Percentiles rank a stretch among this genome's conserved stretches.
Conservation (phyloP, 92 coral and sea anemone species). For the Zoanthus solanderi region DNA sequence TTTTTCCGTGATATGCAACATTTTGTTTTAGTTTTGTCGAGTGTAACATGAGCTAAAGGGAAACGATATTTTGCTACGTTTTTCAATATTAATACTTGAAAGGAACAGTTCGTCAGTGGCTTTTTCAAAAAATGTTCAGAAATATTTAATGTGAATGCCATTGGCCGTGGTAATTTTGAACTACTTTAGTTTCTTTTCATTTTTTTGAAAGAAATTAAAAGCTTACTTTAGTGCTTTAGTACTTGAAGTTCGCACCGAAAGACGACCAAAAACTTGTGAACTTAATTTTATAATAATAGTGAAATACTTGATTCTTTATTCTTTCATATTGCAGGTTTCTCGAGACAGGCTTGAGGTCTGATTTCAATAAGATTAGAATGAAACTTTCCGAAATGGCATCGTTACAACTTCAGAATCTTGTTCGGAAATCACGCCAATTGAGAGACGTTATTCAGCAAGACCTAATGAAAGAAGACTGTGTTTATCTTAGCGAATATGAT, state of each 20-base stretch:
- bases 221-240: background rate
- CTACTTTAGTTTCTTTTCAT: background rate
- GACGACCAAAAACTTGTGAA: background rate
- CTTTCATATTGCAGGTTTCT: slow-evolving; percentile 75
- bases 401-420: slow-evolving; percentile 87
- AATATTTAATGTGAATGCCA: background rate
- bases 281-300: background rate
- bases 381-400: slow-evolving; percentile 95
- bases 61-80: slow-evolving; percentile 34
- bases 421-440: slow-evolving; percentile 93
- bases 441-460: slow-evolving; percentile 93
- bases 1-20: background rate
- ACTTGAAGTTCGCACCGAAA: background rate
- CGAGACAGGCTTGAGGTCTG: slow-evolving; percentile 96
- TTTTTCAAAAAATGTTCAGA: background rate
- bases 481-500: slow-evolving; percentile 92
- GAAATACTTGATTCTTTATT: background rate
- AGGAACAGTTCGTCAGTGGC: background rate
- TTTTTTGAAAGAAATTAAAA: background rate
- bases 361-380: slow-evolving; percentile 97
- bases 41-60: slow-evolving; percentile 28
- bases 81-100: background rate
- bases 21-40: slow-evolving; percentile 32
- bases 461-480: slow-evolving; percentile 92
- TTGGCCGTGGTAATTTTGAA: background rate